Percentiles rank a stretch among this genome's conserved stretches.
These are phyloP conservation scores for Euclidia mi DNA, from an alignment of 2,888 invertebrate genomes.

Conservation along the genomic window DNA sequence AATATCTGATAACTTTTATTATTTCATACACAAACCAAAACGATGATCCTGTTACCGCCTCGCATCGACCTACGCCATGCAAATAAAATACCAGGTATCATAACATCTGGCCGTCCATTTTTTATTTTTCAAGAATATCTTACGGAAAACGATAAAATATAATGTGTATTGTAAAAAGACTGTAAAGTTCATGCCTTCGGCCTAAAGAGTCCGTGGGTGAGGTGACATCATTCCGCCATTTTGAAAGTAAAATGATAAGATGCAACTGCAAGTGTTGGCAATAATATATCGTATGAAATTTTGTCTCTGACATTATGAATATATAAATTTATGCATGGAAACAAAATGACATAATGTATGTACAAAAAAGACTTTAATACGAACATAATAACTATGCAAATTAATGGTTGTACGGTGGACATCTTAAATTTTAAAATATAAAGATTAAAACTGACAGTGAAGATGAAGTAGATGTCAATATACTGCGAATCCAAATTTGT, in stretches of 20 bases:
- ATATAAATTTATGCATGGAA: neutral
- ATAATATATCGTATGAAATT: slow-evolving; percentile 7
- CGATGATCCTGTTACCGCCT: neutral
- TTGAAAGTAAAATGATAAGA: slow-evolving; percentile 1
- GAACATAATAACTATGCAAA: neutral
- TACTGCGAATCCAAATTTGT: no score
- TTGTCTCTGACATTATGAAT: neutral
- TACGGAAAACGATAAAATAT: slow-evolving; percentile 40
- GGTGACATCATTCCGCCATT: slow-evolving; percentile 10
- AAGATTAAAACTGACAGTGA: neutral
- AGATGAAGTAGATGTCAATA: no score
- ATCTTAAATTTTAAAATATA: no score
- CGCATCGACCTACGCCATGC: neutral
- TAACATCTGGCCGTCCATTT: slow-evolving; percentile 4
- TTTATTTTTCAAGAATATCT: slow-evolving; percentile 26
- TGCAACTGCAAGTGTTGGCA: neutral
- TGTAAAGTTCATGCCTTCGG: neutral
- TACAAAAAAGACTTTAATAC: neutral
- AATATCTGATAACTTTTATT: no score
- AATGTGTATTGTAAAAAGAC: slow-evolving; percentile 16
- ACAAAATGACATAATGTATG: no score
- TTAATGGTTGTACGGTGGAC: neutral
- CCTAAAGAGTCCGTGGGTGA: slow-evolving; percentile 13
- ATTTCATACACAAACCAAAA: neutral
- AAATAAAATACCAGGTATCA: slow-evolving; percentile 2